Percentiles rank a stretch among this genome's conserved stretches.
These are phyloP conservation scores for Danaus melanippus DNA, from an alignment of 1,140 invertebrate genomes.

Conservation along the genomic window DNA sequence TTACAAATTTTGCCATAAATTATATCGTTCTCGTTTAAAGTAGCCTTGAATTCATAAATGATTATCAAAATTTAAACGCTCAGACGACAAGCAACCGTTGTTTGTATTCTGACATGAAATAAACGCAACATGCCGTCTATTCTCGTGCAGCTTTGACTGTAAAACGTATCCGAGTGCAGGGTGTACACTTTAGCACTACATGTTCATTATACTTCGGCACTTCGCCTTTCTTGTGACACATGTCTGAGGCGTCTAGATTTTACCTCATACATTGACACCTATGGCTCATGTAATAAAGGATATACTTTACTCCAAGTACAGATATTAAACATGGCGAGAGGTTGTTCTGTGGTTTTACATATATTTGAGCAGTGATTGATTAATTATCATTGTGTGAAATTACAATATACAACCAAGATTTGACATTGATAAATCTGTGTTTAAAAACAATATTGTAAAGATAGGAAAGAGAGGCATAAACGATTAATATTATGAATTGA, in stretches of 20 bases:
- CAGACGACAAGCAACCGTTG: too few relatives aligned
- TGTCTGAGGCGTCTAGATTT: conserved; percentile 2
- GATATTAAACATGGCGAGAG: background rate
- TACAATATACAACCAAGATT: too few relatives aligned
- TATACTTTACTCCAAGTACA: background rate
- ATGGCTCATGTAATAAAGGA: conserved; percentile 2
- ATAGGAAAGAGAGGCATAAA: background rate
- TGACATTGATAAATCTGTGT: too few relatives aligned
- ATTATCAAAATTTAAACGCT: too few relatives aligned
- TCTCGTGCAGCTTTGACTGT: conserved; percentile 7
- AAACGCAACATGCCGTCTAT: conserved; percentile 1
- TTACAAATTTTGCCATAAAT: too few relatives aligned
- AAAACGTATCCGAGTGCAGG: background rate
- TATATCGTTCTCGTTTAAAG: too few relatives aligned
- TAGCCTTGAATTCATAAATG: too few relatives aligned
- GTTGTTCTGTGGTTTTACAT: too few relatives aligned
- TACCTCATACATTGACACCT: background rate
- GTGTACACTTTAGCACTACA: background rate
- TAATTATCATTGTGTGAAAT: too few relatives aligned
- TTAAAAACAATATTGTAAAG: too few relatives aligned
- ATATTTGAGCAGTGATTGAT: too few relatives aligned
- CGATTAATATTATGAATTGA: background rate
- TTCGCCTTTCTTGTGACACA: conserved; percentile 9
- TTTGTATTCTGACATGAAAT: too few relatives aligned
- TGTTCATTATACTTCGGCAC: conserved; percentile 1